Conservation (phyloP, 2,888 invertebrate species). For the Auanema freiburgensis region DNA sequence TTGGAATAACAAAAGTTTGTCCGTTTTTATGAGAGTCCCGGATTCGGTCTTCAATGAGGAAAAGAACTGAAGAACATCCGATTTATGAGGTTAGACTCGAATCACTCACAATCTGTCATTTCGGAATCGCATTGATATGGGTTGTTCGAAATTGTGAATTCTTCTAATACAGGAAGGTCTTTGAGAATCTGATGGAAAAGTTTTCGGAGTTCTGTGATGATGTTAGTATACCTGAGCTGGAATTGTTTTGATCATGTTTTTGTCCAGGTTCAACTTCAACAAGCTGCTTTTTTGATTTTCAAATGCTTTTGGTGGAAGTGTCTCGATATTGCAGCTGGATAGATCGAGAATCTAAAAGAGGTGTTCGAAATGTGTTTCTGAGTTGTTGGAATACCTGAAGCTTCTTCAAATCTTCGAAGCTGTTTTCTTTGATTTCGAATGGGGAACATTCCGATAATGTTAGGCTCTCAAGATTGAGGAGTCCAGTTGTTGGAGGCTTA, state of each 20-base stretch:
- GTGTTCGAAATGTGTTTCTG: neutral
- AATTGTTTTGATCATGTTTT: constrained; percentile 79
- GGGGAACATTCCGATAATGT: constrained; percentile 42
- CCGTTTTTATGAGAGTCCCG: constrained; percentile 41
- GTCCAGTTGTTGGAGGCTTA: constrained; percentile 27
- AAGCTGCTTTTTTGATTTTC: constrained; percentile 64
- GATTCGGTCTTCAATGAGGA: constrained; percentile 44
- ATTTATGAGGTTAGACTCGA: neutral
- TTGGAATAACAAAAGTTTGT: constrained; percentile 44
- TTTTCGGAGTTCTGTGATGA: constrained; percentile 74
- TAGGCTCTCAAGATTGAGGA: constrained; percentile 35
- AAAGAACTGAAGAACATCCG: constrained; percentile 37
- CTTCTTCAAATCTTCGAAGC: constrained; percentile 41
- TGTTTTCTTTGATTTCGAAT: constrained; percentile 28
- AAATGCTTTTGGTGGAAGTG: constrained; percentile 41
- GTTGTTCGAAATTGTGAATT: constrained; percentile 11
- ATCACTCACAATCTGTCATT: constrained; percentile 17
- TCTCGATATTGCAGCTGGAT: constrained; percentile 46
- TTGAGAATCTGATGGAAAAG: constrained; percentile 27
- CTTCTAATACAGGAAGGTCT: constrained; percentile 48
- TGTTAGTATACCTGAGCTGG: constrained; percentile 62
- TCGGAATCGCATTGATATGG: constrained; percentile 31
- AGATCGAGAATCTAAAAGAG: constrained; percentile 47
- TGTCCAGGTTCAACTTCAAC: constrained; percentile 79
- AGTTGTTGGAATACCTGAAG: constrained; percentile 22